A percentile compares a stretch with the other conserved stretches of the same genome.
Evolutionary conservation across 1,140 invertebrate species (phyloP).

Genomic region (Nebria ingens): DNA sequence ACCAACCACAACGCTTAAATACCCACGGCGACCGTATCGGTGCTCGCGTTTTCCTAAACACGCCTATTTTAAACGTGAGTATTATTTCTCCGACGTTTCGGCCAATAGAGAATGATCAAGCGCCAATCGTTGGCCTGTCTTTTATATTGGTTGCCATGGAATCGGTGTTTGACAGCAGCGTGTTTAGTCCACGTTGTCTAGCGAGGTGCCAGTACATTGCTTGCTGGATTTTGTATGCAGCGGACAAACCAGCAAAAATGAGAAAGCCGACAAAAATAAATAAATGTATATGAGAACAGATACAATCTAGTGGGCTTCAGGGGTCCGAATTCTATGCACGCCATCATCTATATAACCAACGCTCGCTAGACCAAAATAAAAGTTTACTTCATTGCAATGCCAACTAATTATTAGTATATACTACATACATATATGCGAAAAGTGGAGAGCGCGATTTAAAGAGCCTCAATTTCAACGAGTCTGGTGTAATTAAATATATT

Average conservation of each 20-base stretch:
- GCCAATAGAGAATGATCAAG: background rate
- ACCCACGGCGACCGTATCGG: conserved; percentile 15
- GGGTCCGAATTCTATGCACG: conserved; percentile 22
- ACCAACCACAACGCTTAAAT: conserved; percentile 18
- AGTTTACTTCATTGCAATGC: conserved; percentile 23
- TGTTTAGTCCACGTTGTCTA: conserved; percentile 31
- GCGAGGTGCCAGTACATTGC: conserved; percentile 33
- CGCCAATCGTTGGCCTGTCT: conserved; percentile 19
- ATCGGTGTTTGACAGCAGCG: conserved; percentile 19
- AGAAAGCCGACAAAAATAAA: conserved; percentile 34
- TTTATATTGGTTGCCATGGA: conserved; percentile 25
- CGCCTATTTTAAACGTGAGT: background rate
- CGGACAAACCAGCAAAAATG: conserved; percentile 34
- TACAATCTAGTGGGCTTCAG: conserved; percentile 32
- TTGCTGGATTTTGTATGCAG: conserved; percentile 33
- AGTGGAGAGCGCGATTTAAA: conserved; percentile 19
- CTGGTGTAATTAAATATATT: background rate
- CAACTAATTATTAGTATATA: conserved; percentile 33
- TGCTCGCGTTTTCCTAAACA: background rate
- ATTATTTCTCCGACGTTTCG: background rate
- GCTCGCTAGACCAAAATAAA: conserved; percentile 29
- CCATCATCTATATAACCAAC: conserved; percentile 25
- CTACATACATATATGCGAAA: conserved; percentile 17
- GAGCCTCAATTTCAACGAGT: conserved; percentile 18
- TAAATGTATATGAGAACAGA: conserved; percentile 28